Conservation (phyloP, 2,113 vertebrate species). For the Kryptolebias marmoratus region DNA sequence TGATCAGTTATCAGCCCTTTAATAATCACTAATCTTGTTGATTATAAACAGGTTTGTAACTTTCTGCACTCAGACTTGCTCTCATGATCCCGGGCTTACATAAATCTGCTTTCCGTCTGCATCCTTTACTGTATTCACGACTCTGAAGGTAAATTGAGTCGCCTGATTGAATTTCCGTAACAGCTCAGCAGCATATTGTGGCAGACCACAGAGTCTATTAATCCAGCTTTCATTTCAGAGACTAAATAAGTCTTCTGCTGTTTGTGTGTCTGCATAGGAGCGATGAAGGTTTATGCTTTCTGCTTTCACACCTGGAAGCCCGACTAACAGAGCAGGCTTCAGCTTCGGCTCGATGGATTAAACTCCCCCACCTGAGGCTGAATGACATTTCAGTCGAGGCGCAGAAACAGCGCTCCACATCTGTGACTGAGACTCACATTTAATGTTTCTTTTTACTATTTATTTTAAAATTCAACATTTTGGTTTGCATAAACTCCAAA, state of each 20-base stretch:
- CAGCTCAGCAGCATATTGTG: background rate
- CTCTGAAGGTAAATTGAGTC: conserved; percentile 1
- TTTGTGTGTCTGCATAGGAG: background rate
- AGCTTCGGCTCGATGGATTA: conserved; percentile 14
- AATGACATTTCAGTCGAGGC: background rate
- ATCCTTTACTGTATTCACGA: background rate
- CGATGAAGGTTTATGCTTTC: conserved; percentile 4
- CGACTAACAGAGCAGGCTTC: conserved; percentile 24
- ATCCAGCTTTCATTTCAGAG: background rate
- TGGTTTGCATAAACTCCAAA: background rate
- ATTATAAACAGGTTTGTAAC: too few species aligned
- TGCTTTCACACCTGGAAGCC: conserved; percentile 27
- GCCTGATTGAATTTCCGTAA: conserved; percentile 33
- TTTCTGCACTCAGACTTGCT: background rate
- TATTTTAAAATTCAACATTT: background rate
- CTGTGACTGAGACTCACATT: too few species aligned
- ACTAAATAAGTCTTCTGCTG: conserved; percentile 1
- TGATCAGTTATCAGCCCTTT: too few species aligned
- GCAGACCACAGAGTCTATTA: conserved; percentile 3
- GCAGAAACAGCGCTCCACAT: too few species aligned
- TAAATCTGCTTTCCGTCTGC: background rate
- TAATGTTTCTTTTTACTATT: too few species aligned
- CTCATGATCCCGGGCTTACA: background rate
- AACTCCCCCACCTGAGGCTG: conserved; percentile 44
- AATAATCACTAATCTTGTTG: too few species aligned